phyloP scores from a whole-genome alignment of 2,888 invertebrate genomes.

The Meliscaeva auricollis region DNA sequence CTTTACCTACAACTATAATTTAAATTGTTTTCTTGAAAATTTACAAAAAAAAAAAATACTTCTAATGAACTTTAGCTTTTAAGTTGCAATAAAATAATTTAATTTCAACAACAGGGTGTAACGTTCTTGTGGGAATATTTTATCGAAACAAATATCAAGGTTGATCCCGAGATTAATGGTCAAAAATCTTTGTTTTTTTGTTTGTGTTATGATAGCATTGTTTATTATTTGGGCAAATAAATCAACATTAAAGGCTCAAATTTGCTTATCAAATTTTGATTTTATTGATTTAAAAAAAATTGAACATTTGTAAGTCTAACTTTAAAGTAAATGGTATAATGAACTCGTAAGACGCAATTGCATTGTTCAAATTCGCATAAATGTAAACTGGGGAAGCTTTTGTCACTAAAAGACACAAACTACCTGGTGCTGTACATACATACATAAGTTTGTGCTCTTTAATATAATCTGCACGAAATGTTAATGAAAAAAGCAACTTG shows the following conservation, averaged over 20 bases:
- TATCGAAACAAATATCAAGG: neutral
- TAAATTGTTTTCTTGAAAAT: slow-evolving; percentile 5
- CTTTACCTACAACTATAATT: slow-evolving; percentile 15
- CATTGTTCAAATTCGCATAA: neutral
- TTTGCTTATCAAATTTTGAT: neutral
- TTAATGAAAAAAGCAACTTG: slow-evolving; percentile 27
- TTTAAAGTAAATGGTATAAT: neutral
- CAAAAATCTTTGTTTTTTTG: neutral
- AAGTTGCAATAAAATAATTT: neutral
- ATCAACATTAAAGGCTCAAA: no score
- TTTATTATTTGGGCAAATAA: no score
- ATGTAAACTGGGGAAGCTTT: neutral
- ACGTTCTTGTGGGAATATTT: neutral
- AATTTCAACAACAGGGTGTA: slow-evolving; percentile 2
- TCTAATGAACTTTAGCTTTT: neutral
- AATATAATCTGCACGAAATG: slow-evolving; percentile 37
- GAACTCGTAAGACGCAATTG: neutral
- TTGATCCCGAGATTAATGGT: neutral
- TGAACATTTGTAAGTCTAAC: neutral
- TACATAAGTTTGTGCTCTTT: slow-evolving; percentile 10
- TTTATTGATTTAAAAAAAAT: neutral
- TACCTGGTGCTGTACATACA: no score
- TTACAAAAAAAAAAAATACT: neutral
- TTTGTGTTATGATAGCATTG: neutral
- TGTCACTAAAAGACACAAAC: neutral